A percentile compares a stretch with the other conserved stretches of the same genome.
Conservation (phyloP, 2,113 vertebrate genomes). For the Protobothrops flavoviridis region DNA sequence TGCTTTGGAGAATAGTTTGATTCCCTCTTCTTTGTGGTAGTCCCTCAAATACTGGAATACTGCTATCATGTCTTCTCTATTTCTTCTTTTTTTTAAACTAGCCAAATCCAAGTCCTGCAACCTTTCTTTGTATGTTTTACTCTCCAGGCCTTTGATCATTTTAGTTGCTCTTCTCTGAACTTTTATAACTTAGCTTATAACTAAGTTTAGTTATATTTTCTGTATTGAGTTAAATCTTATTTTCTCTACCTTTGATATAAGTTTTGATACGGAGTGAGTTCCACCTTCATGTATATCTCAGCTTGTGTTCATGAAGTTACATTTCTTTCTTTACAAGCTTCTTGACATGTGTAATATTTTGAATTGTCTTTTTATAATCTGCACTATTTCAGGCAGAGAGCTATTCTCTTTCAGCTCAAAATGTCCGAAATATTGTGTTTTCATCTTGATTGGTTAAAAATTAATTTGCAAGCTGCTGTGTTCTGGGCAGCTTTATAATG, state of each 20-base stretch:
- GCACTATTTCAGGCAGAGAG: background rate
- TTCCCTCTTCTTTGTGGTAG: too few relatives aligned
- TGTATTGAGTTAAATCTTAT: background rate
- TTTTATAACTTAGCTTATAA: background rate
- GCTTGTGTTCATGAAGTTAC: background rate
- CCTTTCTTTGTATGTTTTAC: too few relatives aligned
- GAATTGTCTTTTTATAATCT: background rate
- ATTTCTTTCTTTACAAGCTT: background rate
- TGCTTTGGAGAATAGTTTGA: too few relatives aligned
- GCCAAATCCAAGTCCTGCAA: too few relatives aligned
- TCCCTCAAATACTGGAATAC: too few relatives aligned
- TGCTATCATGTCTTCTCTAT: too few relatives aligned
- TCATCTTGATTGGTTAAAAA: background rate
- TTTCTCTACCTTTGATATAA: background rate
- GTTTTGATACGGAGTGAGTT: background rate
- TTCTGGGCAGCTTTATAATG: background rate
- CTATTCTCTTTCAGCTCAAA: background rate
- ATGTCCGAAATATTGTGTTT: background rate
- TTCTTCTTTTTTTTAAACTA: too few relatives aligned
- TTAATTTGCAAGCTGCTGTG: background rate
- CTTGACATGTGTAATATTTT: background rate
- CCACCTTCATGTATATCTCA: background rate
- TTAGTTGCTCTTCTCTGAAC: too few relatives aligned
- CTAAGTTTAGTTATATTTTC: background rate
- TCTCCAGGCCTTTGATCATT: too few relatives aligned